Percentiles rank a stretch among this genome's conserved stretches.
phyloP scores from a whole-genome alignment of 2,113 vertebrate genomes.

The Spea multiplicata region DNA sequence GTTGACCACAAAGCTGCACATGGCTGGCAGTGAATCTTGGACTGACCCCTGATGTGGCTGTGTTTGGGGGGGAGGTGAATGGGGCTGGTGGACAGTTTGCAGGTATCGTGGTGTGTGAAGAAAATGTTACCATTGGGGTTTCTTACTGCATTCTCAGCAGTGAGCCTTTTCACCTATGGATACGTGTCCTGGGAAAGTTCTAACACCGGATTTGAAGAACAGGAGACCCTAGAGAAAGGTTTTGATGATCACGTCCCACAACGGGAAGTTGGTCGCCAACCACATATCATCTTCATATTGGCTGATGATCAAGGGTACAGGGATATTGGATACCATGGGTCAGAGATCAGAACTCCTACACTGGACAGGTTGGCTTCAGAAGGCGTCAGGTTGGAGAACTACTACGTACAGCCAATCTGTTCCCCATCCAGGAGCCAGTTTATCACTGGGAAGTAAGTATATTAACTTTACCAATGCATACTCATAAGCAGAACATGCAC shows the following conservation, averaged over 20 bases:
- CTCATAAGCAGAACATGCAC: neutral
- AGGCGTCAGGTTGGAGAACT: slow-evolving; percentile 97
- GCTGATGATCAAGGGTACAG: slow-evolving; percentile 95
- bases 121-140: slow-evolving; percentile 68
- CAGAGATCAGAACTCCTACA: slow-evolving; percentile 91
- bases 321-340: slow-evolving; percentile 95
- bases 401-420: slow-evolving; percentile 97
- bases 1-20: slow-evolving; percentile 20
- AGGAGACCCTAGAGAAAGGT: slow-evolving; percentile 4
- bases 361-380: slow-evolving; percentile 86
- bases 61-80: slow-evolving; percentile 47
- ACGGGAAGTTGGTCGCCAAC: slow-evolving; percentile 61
- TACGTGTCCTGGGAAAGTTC: slow-evolving; percentile 69
- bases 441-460: slow-evolving; percentile 92
- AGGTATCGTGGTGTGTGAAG: slow-evolving; percentile 31
- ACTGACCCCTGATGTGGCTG: slow-evolving; percentile 4
- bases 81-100: slow-evolving; percentile 51
- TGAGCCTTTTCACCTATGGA: slow-evolving; percentile 70
- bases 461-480: neutral
- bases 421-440: slow-evolving; percentile 94
- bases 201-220: slow-evolving; percentile 48
- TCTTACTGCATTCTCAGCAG: slow-evolving; percentile 71
- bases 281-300: slow-evolving; percentile 92
- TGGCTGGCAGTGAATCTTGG: slow-evolving; percentile 19
- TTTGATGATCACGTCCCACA: slow-evolving; percentile 51